Evolutionary conservation across 1,140 invertebrate genomes (phyloP).

Genomic region (Tribolium castaneum): DNA sequence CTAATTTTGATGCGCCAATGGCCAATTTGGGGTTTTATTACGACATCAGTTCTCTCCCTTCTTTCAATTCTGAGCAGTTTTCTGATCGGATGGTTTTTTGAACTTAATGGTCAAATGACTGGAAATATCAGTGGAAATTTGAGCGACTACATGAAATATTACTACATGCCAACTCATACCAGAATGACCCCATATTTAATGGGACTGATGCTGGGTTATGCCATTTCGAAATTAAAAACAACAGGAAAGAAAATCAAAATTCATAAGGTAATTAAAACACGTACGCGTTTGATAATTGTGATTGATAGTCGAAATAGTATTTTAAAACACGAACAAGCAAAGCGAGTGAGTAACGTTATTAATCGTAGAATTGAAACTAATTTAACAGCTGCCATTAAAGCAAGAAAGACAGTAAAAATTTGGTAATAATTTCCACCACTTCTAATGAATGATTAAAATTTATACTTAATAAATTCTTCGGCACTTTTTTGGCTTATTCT

Average conservation of each 20-base stretch:
- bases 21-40: neutral
- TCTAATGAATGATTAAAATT: too few species aligned
- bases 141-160: constrained; percentile 40
- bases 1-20: neutral
- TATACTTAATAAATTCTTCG: too few species aligned
- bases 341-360: too few species aligned
- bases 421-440: too few species aligned
- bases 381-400: too few species aligned
- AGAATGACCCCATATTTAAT: constrained; percentile 69
- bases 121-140: neutral
- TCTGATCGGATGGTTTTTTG: constrained; percentile 8
- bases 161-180: constrained; percentile 61
- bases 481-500: too few species aligned
- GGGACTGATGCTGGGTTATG: constrained; percentile 69
- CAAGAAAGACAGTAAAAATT: too few species aligned
- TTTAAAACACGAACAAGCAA: too few species aligned
- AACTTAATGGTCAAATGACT: constrained; percentile 5
- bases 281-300: too few species aligned
- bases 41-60: neutral
- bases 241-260: neutral
- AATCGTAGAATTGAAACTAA: too few species aligned
- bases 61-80: neutral
- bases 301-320: too few species aligned
- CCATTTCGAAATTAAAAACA: constrained; percentile 39
- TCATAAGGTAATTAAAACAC: neutral